Conservation (phyloP, 2,797 vertebrate species). For the Enoplosus armatus region DNA sequence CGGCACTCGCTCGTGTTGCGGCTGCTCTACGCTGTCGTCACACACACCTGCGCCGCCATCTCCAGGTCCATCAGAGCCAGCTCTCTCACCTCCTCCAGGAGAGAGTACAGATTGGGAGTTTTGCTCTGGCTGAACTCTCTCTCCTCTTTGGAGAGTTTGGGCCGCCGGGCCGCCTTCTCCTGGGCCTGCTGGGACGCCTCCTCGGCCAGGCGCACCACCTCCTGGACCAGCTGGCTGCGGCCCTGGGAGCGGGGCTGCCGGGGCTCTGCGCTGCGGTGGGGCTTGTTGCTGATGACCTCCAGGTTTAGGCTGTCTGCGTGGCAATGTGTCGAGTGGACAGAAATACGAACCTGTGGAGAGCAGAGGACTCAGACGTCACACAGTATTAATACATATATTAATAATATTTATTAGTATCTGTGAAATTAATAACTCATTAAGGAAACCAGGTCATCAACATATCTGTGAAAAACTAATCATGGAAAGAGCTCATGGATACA, state of each 20-base stretch:
- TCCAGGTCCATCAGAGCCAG: constrained; percentile 87
- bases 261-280: constrained; percentile 25
- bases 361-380: background rate
- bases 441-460: background rate
- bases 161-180: constrained; percentile 75
- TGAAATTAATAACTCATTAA: background rate
- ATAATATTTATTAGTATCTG: too few species aligned
- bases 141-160: constrained; percentile 83
- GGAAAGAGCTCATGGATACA: too few species aligned
- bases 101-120: constrained; percentile 88
- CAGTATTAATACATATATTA: background rate
- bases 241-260: constrained; percentile 59
- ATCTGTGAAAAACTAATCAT: background rate
- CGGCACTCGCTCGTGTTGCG: too few species aligned
- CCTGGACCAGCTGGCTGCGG: constrained; percentile 86
- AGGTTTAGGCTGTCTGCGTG: constrained; percentile 88
- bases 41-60: constrained; percentile 14
- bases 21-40: constrained; percentile 48
- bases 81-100: constrained; percentile 94
- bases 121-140: constrained; percentile 90
- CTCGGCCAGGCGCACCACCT: constrained; percentile 89
- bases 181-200: constrained; percentile 86
- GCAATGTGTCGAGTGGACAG: constrained; percentile 84
- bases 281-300: constrained; percentile 87
- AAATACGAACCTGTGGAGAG: constrained; percentile 88